These are phyloP conservation scores for Sarcophaga carnaria DNA, from an alignment of 2,888 invertebrate species.

Conservation along the genomic window DNA sequence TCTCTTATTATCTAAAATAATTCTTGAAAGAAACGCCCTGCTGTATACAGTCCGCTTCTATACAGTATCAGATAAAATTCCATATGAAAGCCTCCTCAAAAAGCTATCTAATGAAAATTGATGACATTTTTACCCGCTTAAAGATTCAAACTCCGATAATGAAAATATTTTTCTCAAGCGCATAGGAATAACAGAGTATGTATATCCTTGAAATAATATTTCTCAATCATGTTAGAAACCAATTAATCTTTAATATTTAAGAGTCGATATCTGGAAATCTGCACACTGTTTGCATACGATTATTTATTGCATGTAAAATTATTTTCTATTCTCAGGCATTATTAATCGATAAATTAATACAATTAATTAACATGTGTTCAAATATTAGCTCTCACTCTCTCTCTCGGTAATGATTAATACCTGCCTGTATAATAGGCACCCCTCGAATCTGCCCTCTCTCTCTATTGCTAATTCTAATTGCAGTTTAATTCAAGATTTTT, in stretches of 20 bases:
- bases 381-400: background rate
- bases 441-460: background rate
- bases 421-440: background rate
- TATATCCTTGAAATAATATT: background rate
- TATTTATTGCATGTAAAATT: slow-evolving; percentile 28
- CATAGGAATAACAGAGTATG: background rate
- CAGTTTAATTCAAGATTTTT: slow-evolving; percentile 13
- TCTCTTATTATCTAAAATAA: too few species aligned
- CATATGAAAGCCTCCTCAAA: too few species aligned
- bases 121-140: background rate
- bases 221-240: background rate
- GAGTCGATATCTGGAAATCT: background rate
- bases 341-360: slow-evolving; percentile 32
- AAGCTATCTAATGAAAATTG: too few species aligned
- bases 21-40: too few species aligned
- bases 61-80: too few species aligned
- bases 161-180: background rate
- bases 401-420: slow-evolving; percentile 23
- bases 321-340: slow-evolving; percentile 33
- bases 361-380: slow-evolving; percentile 42
- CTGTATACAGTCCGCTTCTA: too few species aligned
- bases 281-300: background rate
- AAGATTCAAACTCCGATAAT: background rate
- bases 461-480: background rate
- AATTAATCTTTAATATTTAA: background rate